Evolutionary conservation across 2,888 invertebrate genomes (phyloP).

Genomic region (Drosophila meridionalis): DNA sequence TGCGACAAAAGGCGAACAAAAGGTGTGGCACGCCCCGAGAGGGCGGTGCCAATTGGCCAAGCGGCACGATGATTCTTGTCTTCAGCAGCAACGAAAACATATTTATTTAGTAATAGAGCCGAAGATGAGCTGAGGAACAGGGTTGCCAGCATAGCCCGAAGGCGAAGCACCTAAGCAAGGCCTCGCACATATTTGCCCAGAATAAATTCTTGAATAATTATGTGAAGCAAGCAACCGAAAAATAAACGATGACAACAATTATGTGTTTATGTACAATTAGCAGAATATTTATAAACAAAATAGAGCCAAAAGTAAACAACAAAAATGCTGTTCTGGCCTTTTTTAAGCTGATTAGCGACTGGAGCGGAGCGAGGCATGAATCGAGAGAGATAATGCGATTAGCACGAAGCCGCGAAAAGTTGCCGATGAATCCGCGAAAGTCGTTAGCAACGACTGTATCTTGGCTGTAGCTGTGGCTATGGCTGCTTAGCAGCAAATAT

Average conservation of each 20-base stretch:
- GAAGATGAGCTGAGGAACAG: conserved; percentile 36
- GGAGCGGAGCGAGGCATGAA: not conserved
- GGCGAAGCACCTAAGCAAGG: not conserved
- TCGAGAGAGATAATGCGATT: conserved; percentile 6
- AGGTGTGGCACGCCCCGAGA: conserved; percentile 32
- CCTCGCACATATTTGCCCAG: conserved; percentile 35
- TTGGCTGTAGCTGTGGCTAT: not conserved
- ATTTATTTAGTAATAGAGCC: conserved; percentile 35
- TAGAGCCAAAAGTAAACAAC: conserved; percentile 7
- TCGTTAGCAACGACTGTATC: not conserved
- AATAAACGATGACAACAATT: conserved; percentile 41
- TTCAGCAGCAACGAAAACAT: not conserved
- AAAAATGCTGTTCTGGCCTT: conserved; percentile 23
- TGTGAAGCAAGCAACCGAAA: conserved; percentile 16
- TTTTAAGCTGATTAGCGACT: conserved; percentile 51
- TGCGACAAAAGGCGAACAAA: conserved; percentile 38
- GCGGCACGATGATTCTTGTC: conserved; percentile 40
- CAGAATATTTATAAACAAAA: conserved; percentile 9
- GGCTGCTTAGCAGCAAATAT: not conserved
- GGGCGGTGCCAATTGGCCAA: conserved; percentile 36
- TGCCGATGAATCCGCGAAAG: not conserved
- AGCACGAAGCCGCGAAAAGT: conserved; percentile 17
- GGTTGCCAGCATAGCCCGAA: conserved; percentile 30
- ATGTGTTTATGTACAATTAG: conserved; percentile 57
- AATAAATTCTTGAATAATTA: conserved; percentile 65